Evolutionary conservation across 2,113 vertebrate species (phyloP).

Genomic region (Craseonycteris thonglongyai): DNA sequence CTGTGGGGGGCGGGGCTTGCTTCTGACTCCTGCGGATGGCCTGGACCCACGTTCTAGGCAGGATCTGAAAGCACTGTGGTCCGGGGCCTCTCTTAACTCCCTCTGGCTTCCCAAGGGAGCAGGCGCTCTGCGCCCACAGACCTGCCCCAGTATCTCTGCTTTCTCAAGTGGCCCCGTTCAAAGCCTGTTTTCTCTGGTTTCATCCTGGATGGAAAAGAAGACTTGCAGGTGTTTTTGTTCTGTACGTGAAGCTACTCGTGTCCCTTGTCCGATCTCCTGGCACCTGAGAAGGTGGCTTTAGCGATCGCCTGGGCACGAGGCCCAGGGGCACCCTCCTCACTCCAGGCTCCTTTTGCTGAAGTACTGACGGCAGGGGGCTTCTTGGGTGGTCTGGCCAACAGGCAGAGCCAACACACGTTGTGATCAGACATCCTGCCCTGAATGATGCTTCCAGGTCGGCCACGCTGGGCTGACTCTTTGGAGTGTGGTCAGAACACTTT

Average conservation of each 20-base stretch:
- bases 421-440: background rate
- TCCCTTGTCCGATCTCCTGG: too few species aligned
- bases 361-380: background rate
- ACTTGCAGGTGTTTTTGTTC: fast-evolving
- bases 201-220: background rate
- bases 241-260: background rate
- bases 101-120: background rate
- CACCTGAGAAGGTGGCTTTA: fast-evolving
- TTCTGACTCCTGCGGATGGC: background rate
- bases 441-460: background rate
- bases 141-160: fast-evolving
- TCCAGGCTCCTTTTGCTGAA: too few species aligned
- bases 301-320: fast-evolving
- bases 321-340: background rate
- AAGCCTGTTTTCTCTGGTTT: background rate
- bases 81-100: background rate
- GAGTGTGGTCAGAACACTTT: fast-evolving
- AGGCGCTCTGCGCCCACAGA: fast-evolving
- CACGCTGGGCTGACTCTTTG: background rate
- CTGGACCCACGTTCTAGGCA: background rate
- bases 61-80: background rate
- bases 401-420: fast-evolving
- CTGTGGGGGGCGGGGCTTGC: fast-evolving
- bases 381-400: background rate
- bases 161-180: fast-evolving